Conservation (phyloP, 35 echinoderm and acorn worm species). For the Strongylocentrotus purpuratus region DNA sequence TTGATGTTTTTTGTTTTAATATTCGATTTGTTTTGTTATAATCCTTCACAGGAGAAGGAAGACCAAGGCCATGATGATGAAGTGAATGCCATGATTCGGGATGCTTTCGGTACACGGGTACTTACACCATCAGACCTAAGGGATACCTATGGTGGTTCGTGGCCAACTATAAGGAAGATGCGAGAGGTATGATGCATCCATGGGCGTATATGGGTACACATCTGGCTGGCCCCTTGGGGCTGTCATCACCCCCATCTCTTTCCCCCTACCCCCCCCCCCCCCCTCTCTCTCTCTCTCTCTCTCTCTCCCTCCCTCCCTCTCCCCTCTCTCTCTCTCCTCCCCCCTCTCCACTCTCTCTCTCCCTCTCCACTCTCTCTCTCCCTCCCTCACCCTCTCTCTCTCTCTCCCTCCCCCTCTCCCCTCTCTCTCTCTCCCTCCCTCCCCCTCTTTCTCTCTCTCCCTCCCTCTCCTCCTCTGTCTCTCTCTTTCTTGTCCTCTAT, state of each 20-base stretch:
- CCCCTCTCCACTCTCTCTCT: neutral
- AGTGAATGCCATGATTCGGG: neutral
- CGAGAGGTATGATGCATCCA: conserved; percentile 67
- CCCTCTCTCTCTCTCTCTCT: neutral
- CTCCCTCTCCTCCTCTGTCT: neutral
- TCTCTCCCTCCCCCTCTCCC: neutral
- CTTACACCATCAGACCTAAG: conserved; percentile 73
- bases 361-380: neutral
- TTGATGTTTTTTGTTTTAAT: neutral
- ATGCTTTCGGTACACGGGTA: conserved; percentile 60
- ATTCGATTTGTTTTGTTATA: neutral
- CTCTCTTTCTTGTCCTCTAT: too few relatives aligned
- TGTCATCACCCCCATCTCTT: too few relatives aligned
- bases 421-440: neutral
- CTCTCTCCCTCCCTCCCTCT: neutral
- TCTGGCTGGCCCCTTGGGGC: too few relatives aligned
- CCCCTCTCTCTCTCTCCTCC: too few relatives aligned
- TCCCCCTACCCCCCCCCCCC: neutral
- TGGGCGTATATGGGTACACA: too few relatives aligned
- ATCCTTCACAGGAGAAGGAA: neutral
- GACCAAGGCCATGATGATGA: conserved; percentile 33
- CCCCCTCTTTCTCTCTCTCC: neutral
- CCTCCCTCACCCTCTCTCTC: neutral
- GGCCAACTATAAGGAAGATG: conserved; percentile 83
- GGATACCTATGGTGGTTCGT: conserved; percentile 62